These are phyloP conservation scores for Syrista parreyssii DNA, from an alignment of 2,888 invertebrate species.

Conservation along the genomic window DNA sequence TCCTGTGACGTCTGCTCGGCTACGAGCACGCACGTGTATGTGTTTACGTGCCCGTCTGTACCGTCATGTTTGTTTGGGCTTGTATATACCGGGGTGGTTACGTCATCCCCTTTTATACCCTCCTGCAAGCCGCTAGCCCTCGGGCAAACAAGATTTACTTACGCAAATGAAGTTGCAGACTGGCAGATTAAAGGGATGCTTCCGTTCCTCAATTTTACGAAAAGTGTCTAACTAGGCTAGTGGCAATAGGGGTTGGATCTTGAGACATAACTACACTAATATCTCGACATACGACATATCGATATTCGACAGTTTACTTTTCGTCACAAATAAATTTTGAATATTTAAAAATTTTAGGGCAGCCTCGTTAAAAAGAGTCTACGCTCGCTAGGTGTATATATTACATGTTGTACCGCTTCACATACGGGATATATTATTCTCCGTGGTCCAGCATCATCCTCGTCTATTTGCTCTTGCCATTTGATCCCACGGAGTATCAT, in stretches of 20 bases:
- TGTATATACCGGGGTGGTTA: neutral
- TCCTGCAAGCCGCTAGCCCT: conserved; percentile 12
- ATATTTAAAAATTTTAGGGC: neutral
- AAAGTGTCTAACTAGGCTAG: neutral
- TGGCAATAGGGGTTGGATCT: neutral
- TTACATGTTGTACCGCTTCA: neutral
- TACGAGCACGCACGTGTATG: neutral
- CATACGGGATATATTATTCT: neutral
- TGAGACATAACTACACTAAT: neutral
- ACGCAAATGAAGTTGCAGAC: conserved; percentile 24
- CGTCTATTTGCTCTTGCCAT: neutral
- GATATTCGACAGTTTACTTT: neutral
- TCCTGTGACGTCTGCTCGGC: neutral
- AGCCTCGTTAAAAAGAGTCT: neutral
- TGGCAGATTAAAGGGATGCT: conserved; percentile 22
- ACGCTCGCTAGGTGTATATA: neutral
- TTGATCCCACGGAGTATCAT: conserved; percentile 21
- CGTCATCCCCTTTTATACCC: neutral
- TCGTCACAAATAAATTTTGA: neutral
- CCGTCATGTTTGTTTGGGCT: neutral
- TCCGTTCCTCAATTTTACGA: neutral
- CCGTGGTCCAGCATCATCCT: neutral
- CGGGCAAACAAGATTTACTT: conserved; percentile 25
- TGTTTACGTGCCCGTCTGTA: neutral
- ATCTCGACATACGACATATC: neutral